phyloP scores from a whole-genome alignment of 2,113 vertebrate genomes.

The Sander vitreus region DNA sequence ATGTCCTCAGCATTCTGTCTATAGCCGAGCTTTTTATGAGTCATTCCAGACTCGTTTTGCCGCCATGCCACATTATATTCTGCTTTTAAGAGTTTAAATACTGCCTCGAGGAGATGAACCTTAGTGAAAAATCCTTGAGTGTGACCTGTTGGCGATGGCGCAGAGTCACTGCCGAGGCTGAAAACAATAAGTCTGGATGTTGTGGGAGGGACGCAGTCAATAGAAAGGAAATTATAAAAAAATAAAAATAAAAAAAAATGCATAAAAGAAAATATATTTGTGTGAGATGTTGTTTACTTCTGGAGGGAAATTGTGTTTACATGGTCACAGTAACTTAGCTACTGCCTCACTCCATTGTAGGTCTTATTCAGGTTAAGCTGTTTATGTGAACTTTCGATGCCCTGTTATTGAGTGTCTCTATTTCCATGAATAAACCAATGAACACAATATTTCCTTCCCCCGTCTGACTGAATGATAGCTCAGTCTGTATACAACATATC shows the following conservation, averaged over 20 bases:
- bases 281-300: conserved; percentile 29
- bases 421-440: conserved; percentile 22
- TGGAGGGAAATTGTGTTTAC: conserved; percentile 28
- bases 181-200: conserved; percentile 27
- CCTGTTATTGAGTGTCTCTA: background rate
- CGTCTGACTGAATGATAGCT: background rate
- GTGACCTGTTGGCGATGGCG: background rate
- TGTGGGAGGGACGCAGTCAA: conserved; percentile 18
- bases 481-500: background rate
- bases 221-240: background rate
- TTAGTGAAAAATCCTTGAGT: background rate
- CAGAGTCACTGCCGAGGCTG: conserved; percentile 23
- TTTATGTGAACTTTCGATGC: conserved; percentile 43
- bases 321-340: conserved; percentile 21
- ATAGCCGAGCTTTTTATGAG: conserved; percentile 27
- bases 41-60: conserved; percentile 13
- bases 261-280: background rate
- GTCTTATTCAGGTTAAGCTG: conserved; percentile 30
- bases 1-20: conserved; percentile 25
- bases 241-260: too few relatives aligned
- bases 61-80: background rate
- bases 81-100: conserved; percentile 18
- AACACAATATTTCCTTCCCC: conserved; percentile 17
- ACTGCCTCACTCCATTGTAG: background rate
- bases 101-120: background rate